Base-by-base conservation (phyloP, 2,888 invertebrate species). In the Xanthorhoe spadicearia region DNA sequence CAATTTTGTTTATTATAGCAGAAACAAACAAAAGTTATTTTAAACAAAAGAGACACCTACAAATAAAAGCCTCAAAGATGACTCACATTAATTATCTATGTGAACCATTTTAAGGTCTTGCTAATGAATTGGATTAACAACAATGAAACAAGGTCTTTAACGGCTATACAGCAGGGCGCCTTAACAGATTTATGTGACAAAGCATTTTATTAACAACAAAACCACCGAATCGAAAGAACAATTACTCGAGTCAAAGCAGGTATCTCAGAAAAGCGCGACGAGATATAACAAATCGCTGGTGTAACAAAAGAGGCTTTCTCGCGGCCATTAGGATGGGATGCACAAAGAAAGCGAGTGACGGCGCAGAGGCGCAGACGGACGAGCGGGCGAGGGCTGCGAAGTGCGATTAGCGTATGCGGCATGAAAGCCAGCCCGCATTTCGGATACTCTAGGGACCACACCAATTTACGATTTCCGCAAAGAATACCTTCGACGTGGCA, bases 241-340 rank as follows among this genome's bases (percentile, higher is more conserved):
- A 93, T 93, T 89, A 92, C 86, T 85, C 81, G 85, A 89, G 88
- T 90, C 90, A 91, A 90, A 91, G 87, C 87, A 86, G 89, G 88
- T 91, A 88, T 88, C 86, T 85, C 75, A 77, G 87, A 83, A 90
- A 89, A 87, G 88, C 87, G 88, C 83, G 86, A 82, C 82, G 88
- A 89, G 88, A 92, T 90, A 89, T 90, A 92, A 91, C 91, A 90
- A 91, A 92, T 90, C 88, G 88, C 83, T 87, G 78, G 82, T 84
- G 84, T 87, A 90, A 93, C 92, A 93, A 93, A 88, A 85, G 92
- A 90, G 90, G 92, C 92, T 92, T 92, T 92, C 88, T 87, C 84
- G 88, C 84, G 88, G 87, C 92, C 90, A 92, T 93, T 92, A 92
- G 87, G 83, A 80, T 81, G 87, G 81, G 86, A 83, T 84, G 85